Evolutionary conservation across 2,888 invertebrate species (phyloP).

Genomic region (Agrypnus murinus): DNA sequence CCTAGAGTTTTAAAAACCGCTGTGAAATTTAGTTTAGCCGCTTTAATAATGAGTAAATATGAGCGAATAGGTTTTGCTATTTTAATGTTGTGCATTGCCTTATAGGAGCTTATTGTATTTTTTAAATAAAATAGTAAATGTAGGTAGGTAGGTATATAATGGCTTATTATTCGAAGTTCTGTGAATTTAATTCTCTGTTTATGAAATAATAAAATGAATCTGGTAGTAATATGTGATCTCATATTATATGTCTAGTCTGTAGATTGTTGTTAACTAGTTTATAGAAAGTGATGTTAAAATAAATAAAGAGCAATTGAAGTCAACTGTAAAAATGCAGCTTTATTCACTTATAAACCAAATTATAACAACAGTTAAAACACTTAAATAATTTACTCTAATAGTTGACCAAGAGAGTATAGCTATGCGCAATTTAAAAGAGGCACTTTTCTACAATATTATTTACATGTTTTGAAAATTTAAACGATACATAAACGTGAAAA

Average conservation of each 20-base stretch:
- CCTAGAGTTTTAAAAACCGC: slow-evolving; percentile 66
- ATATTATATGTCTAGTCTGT: too few species aligned
- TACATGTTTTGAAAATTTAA: slow-evolving; percentile 58
- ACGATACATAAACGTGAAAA: slow-evolving; percentile 29
- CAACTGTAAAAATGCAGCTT: slow-evolving; percentile 71
- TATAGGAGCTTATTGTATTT: slow-evolving; percentile 54
- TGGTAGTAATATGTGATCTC: too few species aligned
- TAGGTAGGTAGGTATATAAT: too few species aligned
- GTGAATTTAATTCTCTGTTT: too few species aligned
- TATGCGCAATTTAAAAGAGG: slow-evolving; percentile 70
- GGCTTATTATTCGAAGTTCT: too few species aligned
- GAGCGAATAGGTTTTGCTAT: slow-evolving; percentile 66
- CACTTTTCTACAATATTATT: slow-evolving; percentile 69
- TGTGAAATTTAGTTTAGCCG: slow-evolving; percentile 66
- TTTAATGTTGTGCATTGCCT: slow-evolving; percentile 65
- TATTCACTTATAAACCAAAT: slow-evolving; percentile 69
- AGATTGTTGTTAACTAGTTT: too few species aligned
- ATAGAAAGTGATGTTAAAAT: not conserved
- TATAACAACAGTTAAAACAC: slow-evolving; percentile 70
- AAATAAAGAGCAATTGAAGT: slow-evolving; percentile 1
- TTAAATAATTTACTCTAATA: slow-evolving; percentile 68
- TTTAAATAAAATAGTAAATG: too few species aligned
- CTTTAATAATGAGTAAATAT: slow-evolving; percentile 66
- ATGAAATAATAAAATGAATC: too few species aligned
- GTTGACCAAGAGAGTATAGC: slow-evolving; percentile 69